Conservation (phyloP, 1,140 invertebrate species). For the Stegodyphus dumicola region DNA sequence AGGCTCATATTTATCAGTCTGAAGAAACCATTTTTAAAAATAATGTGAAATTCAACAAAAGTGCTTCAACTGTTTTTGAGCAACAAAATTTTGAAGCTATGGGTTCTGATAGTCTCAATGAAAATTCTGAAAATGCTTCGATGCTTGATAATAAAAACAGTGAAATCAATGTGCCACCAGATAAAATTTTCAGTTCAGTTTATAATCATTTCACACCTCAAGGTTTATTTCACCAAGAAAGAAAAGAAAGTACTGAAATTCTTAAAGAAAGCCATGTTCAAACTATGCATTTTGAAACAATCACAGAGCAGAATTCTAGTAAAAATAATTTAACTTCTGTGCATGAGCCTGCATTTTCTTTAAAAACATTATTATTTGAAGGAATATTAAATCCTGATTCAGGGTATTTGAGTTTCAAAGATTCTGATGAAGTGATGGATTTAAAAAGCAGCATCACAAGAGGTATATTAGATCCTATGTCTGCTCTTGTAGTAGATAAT, state of each 20-base stretch:
- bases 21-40: slow-evolving; percentile 51
- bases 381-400: slow-evolving; percentile 77
- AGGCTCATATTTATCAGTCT: slow-evolving; percentile 30
- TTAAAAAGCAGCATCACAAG: slow-evolving; percentile 71
- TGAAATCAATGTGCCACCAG: not conserved
- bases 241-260: not conserved
- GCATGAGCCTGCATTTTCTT: not conserved
- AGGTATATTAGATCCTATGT: slow-evolving; percentile 70
- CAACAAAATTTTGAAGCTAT: not conserved
- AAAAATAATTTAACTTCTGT: not conserved
- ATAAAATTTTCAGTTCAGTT: not conserved
- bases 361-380: slow-evolving; percentile 71
- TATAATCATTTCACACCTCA: not conserved
- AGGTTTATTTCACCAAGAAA: not conserved
- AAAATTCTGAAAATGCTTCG: too few relatives aligned
- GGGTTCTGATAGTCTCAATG: too few relatives aligned
- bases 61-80: not conserved
- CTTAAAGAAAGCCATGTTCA: not conserved
- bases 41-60: slow-evolving; percentile 23
- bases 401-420: slow-evolving; percentile 79
- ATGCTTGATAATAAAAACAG: not conserved
- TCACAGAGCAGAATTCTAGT: not conserved
- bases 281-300: not conserved
- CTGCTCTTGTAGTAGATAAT: slow-evolving; percentile 42
- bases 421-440: slow-evolving; percentile 66